Conservation (phyloP, 2,113 vertebrate genomes). For the Bubo scandiacus region DNA sequence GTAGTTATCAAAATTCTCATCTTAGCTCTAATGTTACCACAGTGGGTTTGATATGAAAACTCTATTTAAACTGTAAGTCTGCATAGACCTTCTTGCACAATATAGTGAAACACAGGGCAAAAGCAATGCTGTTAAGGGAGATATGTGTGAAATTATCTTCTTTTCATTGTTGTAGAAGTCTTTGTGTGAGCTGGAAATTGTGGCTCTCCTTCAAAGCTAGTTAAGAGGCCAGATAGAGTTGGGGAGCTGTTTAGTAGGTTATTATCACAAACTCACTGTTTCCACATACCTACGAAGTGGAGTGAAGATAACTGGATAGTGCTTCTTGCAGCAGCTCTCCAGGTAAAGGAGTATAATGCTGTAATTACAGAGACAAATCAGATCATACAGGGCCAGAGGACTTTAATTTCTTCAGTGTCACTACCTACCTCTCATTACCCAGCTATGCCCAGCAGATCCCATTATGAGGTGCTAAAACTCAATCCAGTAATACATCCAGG, state of each 20-base stretch:
- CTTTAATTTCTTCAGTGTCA: not conserved
- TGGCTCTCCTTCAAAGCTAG: not conserved
- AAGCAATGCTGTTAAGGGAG: not conserved
- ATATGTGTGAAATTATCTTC: not conserved
- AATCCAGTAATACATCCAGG: not conserved
- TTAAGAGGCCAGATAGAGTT: not conserved
- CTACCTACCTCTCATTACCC: not conserved
- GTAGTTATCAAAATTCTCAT: not conserved
- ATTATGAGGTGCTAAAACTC: not conserved
- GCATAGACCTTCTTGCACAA: not conserved
- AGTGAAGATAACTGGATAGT: not conserved
- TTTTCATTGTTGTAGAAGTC: not conserved
- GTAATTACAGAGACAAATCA: not conserved
- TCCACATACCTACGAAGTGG: not conserved
- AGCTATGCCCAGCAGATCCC: not conserved
- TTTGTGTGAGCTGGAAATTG: not conserved
- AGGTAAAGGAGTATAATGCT: not conserved
- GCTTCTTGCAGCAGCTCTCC: not conserved
- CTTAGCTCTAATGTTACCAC: not conserved
- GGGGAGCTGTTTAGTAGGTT: not conserved
- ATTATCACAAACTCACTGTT: not conserved
- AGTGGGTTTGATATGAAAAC: not conserved
- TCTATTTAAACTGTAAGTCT: not conserved
- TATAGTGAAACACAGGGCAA: not conserved
- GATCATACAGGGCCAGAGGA: not conserved